phyloP scores from a whole-genome alignment of 2,113 vertebrate genomes.

The Muscicapa adusta region DNA sequence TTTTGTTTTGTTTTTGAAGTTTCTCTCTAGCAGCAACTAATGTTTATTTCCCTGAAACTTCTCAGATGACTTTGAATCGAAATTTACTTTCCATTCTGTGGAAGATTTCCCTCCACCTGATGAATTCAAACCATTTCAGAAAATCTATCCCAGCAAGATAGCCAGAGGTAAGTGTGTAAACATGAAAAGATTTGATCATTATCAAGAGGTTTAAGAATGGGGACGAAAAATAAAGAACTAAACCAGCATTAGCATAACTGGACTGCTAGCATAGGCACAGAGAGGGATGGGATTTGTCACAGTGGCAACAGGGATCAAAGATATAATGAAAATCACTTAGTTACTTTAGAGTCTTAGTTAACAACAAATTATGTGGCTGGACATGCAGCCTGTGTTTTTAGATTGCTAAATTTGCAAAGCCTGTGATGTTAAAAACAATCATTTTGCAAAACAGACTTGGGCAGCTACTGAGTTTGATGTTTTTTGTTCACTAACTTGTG shows the following conservation, averaged over 20 bases:
- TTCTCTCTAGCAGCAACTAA: not conserved
- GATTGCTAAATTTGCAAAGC: not conserved
- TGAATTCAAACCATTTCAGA: slow-evolving; percentile 88
- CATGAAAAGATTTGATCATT: not conserved
- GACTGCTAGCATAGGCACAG: not conserved
- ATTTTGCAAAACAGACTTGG: not conserved
- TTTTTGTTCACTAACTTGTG: not conserved
- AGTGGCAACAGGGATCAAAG: not conserved
- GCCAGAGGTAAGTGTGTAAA: slow-evolving; percentile 78
- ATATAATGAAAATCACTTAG: not conserved
- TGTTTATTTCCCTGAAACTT: slow-evolving; percentile 9
- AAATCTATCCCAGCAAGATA: slow-evolving; percentile 93
- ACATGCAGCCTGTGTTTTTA: not conserved
- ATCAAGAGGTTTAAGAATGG: not conserved
- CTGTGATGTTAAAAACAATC: not conserved
- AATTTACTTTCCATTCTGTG: slow-evolving; percentile 94
- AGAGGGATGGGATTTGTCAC: not conserved
- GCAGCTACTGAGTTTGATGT: not conserved
- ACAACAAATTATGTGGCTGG: not conserved
- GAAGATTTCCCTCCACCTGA: slow-evolving; percentile 95
- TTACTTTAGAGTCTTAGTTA: not conserved
- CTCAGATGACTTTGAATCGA: slow-evolving; percentile 95
- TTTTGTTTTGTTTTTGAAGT: not conserved
- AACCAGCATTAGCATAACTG: not conserved
- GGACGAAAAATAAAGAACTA: not conserved